Evolutionary conservation across 2,888 invertebrate species (phyloP).

Genomic region (Busseola fusca): DNA sequence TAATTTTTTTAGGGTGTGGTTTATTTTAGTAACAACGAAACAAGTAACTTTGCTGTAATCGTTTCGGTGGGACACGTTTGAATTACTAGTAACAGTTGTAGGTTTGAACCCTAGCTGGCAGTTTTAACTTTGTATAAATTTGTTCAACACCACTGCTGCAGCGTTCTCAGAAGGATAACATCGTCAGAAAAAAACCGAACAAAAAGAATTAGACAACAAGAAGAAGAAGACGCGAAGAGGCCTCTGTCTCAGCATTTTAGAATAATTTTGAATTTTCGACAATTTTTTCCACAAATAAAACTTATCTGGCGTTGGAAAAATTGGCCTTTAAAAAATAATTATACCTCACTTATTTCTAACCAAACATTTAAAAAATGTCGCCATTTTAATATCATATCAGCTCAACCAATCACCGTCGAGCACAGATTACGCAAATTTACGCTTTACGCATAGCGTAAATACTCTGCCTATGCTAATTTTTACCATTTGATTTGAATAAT

Average conservation of each 20-base stretch:
- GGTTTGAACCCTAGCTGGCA: not conserved
- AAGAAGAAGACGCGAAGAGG: too few species aligned
- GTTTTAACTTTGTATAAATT: not conserved
- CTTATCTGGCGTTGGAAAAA: too few species aligned
- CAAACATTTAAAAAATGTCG: not conserved
- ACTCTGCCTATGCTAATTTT: slow-evolving; percentile 35
- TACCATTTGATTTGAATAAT: slow-evolving; percentile 37
- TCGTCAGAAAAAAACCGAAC: not conserved
- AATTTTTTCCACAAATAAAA: too few species aligned
- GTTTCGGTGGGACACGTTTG: too few species aligned
- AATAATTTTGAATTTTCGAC: too few species aligned
- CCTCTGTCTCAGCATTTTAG: too few species aligned
- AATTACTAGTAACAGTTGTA: not conserved
- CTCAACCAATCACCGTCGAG: slow-evolving; percentile 26
- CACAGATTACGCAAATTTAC: slow-evolving; percentile 38
- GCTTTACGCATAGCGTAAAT: not conserved
- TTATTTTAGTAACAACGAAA: slow-evolving; percentile 14
- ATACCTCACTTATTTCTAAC: not conserved
- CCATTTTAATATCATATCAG: slow-evolving; percentile 20
- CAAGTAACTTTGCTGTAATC: not conserved
- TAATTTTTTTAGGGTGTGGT: slow-evolving; percentile 1
- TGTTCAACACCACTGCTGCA: not conserved
- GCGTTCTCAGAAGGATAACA: not conserved
- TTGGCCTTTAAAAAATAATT: too few species aligned
- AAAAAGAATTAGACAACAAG: too few species aligned